A percentile compares a stretch with the other conserved stretches of the same genome.
Evolutionary conservation across 2,797 vertebrate species (phyloP).

Genomic region (Rhabdomys pumilio): DNA sequence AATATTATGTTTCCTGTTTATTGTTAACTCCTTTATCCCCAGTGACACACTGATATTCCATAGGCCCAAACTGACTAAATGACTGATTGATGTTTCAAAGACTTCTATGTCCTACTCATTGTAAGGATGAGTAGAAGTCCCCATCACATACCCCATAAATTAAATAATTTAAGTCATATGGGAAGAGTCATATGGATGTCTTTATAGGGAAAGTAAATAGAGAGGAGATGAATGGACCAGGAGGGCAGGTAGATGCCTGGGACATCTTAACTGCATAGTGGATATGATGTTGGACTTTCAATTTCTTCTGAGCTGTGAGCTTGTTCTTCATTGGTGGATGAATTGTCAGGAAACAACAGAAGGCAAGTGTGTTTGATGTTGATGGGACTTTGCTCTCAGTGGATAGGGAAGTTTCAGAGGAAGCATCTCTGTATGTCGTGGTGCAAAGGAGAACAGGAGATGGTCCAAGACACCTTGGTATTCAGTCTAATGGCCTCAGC

Average conservation of each 20-base stretch:
- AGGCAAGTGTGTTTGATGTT: neutral
- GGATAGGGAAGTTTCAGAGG: neutral
- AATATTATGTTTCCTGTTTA: neutral
- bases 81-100: neutral
- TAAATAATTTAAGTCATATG: neutral
- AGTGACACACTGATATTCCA: neutral
- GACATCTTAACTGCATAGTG: neutral
- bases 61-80: neutral
- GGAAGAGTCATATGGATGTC: no score
- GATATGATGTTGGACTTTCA: neutral
- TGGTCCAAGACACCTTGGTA: neutral
- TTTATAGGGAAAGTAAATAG: neutral
- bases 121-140: neutral
- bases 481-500: neutral
- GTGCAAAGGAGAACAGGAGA: neutral
- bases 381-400: neutral
- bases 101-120: neutral
- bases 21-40: neutral
- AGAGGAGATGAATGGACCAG: neutral
- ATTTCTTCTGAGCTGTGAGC: neutral
- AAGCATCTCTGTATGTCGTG: neutral
- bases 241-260: neutral
- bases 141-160: neutral
- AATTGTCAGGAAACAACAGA: neutral
- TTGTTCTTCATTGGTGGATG: neutral